phyloP scores from a whole-genome alignment of 2,888 invertebrate genomes.

The Acanthosepion lycidas region DNA sequence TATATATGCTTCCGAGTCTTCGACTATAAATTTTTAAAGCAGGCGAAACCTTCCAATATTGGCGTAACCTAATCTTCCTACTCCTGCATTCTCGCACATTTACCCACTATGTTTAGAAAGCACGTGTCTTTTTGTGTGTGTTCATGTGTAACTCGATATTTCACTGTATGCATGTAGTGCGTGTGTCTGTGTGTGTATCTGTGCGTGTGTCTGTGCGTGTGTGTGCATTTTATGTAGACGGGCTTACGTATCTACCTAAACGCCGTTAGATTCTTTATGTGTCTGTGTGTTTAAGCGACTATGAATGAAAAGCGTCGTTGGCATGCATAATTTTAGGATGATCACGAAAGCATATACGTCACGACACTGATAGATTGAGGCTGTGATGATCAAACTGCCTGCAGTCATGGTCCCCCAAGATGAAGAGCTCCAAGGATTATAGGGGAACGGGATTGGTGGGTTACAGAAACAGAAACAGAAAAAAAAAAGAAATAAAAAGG shows the following conservation, averaged over 20 bases:
- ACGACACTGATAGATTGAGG: neutral
- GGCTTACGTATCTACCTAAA: neutral
- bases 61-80: too few species aligned
- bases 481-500: neutral
- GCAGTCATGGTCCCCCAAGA: conserved; percentile 8
- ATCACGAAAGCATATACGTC: neutral
- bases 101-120: too few species aligned
- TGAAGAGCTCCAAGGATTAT: neutral
- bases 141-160: neutral
- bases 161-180: neutral
- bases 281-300: neutral
- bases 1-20: too few species aligned
- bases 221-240: neutral
- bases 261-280: neutral
- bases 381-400: neutral
- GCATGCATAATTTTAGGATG: neutral
- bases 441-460: neutral
- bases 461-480: neutral
- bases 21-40: neutral
- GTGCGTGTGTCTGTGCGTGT: neutral
- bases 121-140: neutral
- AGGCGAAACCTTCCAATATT: too few species aligned
- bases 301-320: neutral
- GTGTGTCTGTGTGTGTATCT: neutral
- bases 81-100: too few species aligned